A percentile compares a stretch with the other conserved stretches of the same genome.
phyloP scores from a whole-genome alignment of 2,797 vertebrate genomes.

The Philypnodon macrostomus region DNA sequence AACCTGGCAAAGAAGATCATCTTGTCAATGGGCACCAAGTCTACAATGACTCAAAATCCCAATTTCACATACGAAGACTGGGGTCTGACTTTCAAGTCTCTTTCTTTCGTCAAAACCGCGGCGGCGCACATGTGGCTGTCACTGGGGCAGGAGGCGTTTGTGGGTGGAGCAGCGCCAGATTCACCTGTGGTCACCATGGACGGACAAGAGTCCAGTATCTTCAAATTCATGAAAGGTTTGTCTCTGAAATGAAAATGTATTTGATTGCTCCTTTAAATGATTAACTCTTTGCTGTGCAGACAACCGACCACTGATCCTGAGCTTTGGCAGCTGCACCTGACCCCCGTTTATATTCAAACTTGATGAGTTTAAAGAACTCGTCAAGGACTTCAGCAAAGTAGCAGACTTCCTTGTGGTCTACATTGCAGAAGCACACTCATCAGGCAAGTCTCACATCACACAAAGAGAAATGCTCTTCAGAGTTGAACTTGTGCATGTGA shows the following conservation, averaged over 20 bases:
- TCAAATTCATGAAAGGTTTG: constrained; percentile 79
- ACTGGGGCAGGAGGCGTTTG: constrained; percentile 80
- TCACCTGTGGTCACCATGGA: constrained; percentile 72
- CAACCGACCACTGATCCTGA: constrained; percentile 84
- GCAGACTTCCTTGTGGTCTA: constrained; percentile 92
- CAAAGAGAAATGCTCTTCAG: not conserved
- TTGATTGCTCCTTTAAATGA: not conserved
- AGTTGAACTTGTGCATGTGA: not conserved
- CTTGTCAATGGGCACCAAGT: constrained; percentile 70
- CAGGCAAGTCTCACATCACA: constrained; percentile 71
- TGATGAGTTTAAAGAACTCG: constrained; percentile 87
- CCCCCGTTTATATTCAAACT: constrained; percentile 91
- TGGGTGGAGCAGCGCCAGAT: constrained; percentile 80
- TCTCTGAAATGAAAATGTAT: rapidly evolving
- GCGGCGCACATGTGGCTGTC: constrained; percentile 74
- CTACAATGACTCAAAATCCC: constrained; percentile 77
- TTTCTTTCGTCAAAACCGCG: constrained; percentile 71
- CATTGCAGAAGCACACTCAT: constrained; percentile 88
- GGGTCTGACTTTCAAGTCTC: constrained; percentile 78
- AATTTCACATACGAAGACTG: constrained; percentile 86
- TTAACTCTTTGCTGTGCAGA: constrained; percentile 54
- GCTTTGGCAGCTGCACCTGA: constrained; percentile 95
- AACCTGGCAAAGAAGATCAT: constrained; percentile 66
- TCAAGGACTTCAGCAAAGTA: constrained; percentile 80
- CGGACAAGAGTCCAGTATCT: constrained; percentile 64